Conservation (phyloP, 2,797 vertebrate genomes). For the Thamnophis elegans region DNA sequence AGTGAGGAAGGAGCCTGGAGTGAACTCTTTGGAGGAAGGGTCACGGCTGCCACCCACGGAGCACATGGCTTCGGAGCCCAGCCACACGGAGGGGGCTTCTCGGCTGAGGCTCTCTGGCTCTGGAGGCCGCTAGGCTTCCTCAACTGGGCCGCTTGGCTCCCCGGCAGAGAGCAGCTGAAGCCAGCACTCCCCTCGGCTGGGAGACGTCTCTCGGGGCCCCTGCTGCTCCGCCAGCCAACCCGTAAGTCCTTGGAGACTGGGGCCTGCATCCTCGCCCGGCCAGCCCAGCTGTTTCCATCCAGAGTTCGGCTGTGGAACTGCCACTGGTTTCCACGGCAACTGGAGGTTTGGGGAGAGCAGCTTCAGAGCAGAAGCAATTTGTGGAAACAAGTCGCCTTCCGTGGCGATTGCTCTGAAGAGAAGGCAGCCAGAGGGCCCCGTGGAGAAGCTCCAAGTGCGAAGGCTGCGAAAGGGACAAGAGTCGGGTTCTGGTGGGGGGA, state of each 20-base stretch:
- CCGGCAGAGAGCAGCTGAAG: not conserved
- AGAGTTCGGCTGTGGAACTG: not conserved
- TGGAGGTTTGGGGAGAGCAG: constrained; percentile 40
- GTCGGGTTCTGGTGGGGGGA: not conserved
- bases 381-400: constrained; percentile 40
- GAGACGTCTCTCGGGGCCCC: not conserved
- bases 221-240: not conserved
- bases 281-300: not conserved
- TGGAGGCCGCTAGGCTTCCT: fast-evolving
- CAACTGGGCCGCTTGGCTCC: not conserved
- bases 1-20: not conserved
- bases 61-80: not conserved
- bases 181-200: not conserved
- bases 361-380: constrained; percentile 10
- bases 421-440: not conserved
- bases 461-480: constrained; percentile 26
- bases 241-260: too few species aligned
- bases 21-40: not conserved
- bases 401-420: not conserved
- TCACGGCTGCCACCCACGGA: too few species aligned
- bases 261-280: not conserved
- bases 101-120: not conserved
- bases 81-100: not conserved
- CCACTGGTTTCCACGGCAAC: constrained; percentile 64
- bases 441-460: not conserved